Evolutionary conservation across 2,888 invertebrate genomes (phyloP).

Genomic region (Drosophila percnosoma): DNA sequence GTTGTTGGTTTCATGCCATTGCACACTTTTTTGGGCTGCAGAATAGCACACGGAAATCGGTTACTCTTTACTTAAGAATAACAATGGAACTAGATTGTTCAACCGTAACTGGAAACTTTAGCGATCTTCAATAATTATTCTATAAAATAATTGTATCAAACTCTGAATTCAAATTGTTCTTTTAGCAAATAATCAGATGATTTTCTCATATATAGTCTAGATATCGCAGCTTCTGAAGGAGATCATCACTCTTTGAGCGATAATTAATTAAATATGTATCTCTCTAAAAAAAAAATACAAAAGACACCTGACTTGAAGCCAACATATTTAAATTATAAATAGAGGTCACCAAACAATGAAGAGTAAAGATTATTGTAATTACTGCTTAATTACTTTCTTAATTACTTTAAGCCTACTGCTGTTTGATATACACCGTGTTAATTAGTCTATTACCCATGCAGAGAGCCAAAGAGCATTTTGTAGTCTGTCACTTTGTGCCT

Average conservation of each 20-base stretch:
- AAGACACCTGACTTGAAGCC: background rate
- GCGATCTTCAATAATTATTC: no score
- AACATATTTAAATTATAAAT: background rate
- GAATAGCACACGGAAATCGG: background rate
- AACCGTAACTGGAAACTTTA: background rate
- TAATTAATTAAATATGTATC: no score
- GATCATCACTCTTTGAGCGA: background rate
- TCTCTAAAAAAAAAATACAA: background rate
- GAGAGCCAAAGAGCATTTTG: slow-evolving; percentile 28
- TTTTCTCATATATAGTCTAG: background rate
- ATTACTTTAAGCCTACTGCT: background rate
- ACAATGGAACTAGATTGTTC: background rate
- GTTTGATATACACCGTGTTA: background rate
- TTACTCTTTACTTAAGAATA: background rate
- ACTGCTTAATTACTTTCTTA: background rate
- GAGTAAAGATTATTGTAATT: background rate
- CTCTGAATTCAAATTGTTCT: background rate
- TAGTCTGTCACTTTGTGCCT: slow-evolving; percentile 3
- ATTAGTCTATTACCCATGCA: background rate
- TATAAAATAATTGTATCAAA: background rate
- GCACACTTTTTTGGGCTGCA: slow-evolving; percentile 1
- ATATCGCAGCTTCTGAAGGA: accelerated
- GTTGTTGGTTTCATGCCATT: slow-evolving; percentile 44
- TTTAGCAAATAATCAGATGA: background rate
- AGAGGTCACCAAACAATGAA: background rate